Conservation (phyloP, 2,888 invertebrate species). For the Julus scandinavius region DNA sequence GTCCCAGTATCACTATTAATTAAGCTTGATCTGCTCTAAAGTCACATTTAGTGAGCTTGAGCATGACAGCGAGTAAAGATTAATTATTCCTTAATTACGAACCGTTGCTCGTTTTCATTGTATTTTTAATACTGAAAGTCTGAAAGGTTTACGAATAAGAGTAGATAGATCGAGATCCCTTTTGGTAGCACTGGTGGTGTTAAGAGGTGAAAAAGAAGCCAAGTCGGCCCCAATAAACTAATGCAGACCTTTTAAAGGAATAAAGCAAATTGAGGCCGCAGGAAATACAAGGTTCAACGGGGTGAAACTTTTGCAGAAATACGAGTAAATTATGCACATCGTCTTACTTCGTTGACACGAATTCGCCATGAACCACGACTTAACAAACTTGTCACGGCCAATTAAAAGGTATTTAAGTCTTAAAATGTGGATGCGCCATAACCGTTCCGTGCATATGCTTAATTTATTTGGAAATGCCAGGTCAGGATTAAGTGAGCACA, state of each 20-base stretch:
- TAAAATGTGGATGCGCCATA: slow-evolving; percentile 34
- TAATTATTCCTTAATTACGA: slow-evolving; percentile 12
- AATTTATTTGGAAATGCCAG: slow-evolving; percentile 38
- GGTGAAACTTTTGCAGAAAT: slow-evolving; percentile 8
- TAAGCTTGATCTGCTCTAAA: slow-evolving; percentile 3
- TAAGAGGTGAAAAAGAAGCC: slow-evolving; percentile 14
- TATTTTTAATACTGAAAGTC: not conserved
- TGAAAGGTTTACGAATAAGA: not conserved
- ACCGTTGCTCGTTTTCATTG: not conserved
- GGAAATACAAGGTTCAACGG: not conserved
- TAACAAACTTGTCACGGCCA: slow-evolving; percentile 42
- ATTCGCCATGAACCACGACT: not conserved
- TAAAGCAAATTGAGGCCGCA: not conserved
- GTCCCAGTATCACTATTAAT: not conserved
- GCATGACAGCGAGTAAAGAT: slow-evolving; percentile 30
- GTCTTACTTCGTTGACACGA: not conserved
- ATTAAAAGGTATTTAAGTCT: slow-evolving; percentile 42
- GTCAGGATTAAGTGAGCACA: slow-evolving; percentile 15
- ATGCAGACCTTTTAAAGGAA: not conserved
- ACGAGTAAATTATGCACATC: slow-evolving; percentile 38
- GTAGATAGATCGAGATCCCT: not conserved
- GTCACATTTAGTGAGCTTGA: not conserved
- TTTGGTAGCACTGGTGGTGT: not conserved
- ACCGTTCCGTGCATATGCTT: slow-evolving; percentile 9
- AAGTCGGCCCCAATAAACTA: not conserved